Conservation (phyloP, 2,888 invertebrate genomes). For the Salpingus planirostris region DNA sequence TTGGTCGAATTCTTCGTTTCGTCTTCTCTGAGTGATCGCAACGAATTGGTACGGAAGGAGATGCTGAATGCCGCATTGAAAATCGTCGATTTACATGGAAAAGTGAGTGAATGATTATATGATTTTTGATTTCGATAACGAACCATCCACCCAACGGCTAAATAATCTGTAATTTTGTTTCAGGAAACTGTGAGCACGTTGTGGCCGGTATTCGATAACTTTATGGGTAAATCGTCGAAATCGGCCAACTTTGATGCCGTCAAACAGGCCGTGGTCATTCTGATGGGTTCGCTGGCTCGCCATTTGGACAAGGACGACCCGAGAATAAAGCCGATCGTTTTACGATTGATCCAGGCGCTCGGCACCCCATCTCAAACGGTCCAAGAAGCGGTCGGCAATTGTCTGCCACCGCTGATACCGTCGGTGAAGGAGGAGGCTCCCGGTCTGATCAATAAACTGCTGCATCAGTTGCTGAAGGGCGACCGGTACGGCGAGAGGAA, state of each 20-base stretch:
- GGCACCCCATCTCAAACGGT: slow-evolving; percentile 96
- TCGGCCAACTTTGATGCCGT: slow-evolving; percentile 85
- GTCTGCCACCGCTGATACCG: slow-evolving; percentile 87
- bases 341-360: slow-evolving; percentile 79
- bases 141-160: not conserved
- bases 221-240: slow-evolving; percentile 87
- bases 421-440: slow-evolving; percentile 88
- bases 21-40: slow-evolving; percentile 77
- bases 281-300: slow-evolving; percentile 95
- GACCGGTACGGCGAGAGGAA: slow-evolving; percentile 87
- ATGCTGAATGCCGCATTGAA: slow-evolving; percentile 93
- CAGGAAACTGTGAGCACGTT: slow-evolving; percentile 63
- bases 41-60: slow-evolving; percentile 70
- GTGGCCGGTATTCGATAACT: slow-evolving; percentile 86
- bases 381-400: slow-evolving; percentile 95
- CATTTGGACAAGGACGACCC: slow-evolving; percentile 87
- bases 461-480: slow-evolving; percentile 79
- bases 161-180: slow-evolving; percentile 8
- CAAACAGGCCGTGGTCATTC: slow-evolving; percentile 90
- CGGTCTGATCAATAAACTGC: slow-evolving; percentile 74
- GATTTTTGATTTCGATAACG: slow-evolving; percentile 1
- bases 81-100: slow-evolving; percentile 87
- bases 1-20: slow-evolving; percentile 79
- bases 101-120: slow-evolving; percentile 44
- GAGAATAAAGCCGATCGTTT: slow-evolving; percentile 88